Percentiles rank a stretch among this genome's conserved stretches.
Conservation (phyloP, 2,888 invertebrate species). For the Lottia scabra region DNA sequence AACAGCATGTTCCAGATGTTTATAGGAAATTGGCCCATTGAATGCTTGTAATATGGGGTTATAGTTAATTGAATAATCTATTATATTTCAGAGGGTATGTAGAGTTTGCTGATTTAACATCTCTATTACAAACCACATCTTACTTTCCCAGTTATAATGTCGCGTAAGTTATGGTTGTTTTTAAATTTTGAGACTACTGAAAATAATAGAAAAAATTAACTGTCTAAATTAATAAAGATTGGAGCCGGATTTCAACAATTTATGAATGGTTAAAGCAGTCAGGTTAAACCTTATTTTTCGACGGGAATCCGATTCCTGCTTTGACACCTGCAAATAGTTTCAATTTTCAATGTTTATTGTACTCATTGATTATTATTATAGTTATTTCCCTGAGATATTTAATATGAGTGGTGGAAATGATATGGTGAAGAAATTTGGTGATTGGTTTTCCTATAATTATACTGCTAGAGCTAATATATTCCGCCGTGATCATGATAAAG, state of each 20-base stretch:
- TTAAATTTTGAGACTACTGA: background rate
- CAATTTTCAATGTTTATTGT: too few relatives aligned
- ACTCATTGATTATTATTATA: slow-evolving; percentile 33
- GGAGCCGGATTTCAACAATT: too few relatives aligned
- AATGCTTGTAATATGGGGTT: too few relatives aligned
- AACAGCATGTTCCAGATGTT: too few relatives aligned
- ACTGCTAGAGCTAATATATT: slow-evolving; percentile 78
- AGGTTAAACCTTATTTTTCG: too few relatives aligned
- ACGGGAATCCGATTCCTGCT: too few relatives aligned
- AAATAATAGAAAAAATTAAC: too few relatives aligned
- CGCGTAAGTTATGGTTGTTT: slow-evolving; percentile 69
- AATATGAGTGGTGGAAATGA: slow-evolving; percentile 75
- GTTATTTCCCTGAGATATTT: slow-evolving; percentile 76
- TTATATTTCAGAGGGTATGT: slow-evolving; percentile 56
- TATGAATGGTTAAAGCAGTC: too few relatives aligned
- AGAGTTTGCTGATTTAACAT: slow-evolving; percentile 78
- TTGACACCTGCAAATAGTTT: too few relatives aligned
- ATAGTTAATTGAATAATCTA: too few relatives aligned
- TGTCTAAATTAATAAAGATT: too few relatives aligned
- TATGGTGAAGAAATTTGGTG: slow-evolving; percentile 73
- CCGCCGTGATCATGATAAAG: slow-evolving; percentile 74
- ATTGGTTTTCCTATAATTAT: slow-evolving; percentile 77
- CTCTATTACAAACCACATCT: slow-evolving; percentile 75
- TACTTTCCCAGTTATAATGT: slow-evolving; percentile 84
- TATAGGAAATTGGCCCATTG: too few relatives aligned